Evolutionary conservation across 2,888 invertebrate species (phyloP).

Genomic region (Synergus itoensis): DNA sequence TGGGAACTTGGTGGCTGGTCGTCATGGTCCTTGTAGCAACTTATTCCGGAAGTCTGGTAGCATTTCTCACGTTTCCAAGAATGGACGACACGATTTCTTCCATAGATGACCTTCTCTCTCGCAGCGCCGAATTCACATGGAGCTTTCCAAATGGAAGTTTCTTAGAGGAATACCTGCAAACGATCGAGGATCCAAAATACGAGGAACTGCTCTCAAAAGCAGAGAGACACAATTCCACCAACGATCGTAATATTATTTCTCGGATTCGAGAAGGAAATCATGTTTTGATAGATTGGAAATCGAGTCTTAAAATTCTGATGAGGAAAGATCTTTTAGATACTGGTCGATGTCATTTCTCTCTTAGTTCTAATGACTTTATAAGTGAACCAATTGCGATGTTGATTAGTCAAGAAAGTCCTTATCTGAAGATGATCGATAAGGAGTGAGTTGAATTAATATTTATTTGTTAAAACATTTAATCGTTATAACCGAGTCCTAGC

Average conservation of each 20-base stretch:
- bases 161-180: constrained; percentile 84
- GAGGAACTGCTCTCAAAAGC: constrained; percentile 81
- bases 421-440: constrained; percentile 86
- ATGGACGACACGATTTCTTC: constrained; percentile 86
- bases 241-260: constrained; percentile 75
- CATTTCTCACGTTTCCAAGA: constrained; percentile 94
- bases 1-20: constrained; percentile 96
- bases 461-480: constrained; percentile 16
- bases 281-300: constrained; percentile 90
- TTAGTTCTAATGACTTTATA: constrained; percentile 88
- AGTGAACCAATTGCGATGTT: constrained; percentile 90
- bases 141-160: constrained; percentile 88
- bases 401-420: constrained; percentile 87
- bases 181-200: constrained; percentile 82
- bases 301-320: constrained; percentile 87
- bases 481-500: no score
- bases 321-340: constrained; percentile 78
- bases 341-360: constrained; percentile 86
- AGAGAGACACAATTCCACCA: constrained; percentile 66
- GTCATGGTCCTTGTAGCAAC: constrained; percentile 94
- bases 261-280: constrained; percentile 84
- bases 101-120: constrained; percentile 82
- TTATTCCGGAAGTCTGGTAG: constrained; percentile 95
- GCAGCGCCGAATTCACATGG: constrained; percentile 84
- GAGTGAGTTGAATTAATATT: constrained; percentile 81